Base-by-base conservation (phyloP, 1,140 invertebrate species). In the Aphidius ervi region DNA sequence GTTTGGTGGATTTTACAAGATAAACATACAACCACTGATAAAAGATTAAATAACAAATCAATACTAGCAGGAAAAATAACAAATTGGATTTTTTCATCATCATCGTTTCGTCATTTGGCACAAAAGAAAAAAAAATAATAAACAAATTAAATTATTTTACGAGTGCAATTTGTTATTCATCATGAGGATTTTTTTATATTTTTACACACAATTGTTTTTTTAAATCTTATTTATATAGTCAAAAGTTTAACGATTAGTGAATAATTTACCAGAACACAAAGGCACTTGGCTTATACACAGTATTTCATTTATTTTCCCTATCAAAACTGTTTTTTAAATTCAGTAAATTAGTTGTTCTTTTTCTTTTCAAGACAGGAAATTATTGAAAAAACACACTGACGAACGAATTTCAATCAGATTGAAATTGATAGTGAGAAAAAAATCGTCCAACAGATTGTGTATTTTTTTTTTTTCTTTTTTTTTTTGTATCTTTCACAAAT, bases 221-320 rank as follows among this genome's bases (percentile, higher is more conserved):
- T 41, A 16, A 58, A 39, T 20, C 41, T 50, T 46, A 42, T 58
- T 59, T 62, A 64, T 37, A 69, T 78, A 75, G 75, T 74, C 74
- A 76, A 74, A 76, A 74, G 52, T 54, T 79, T 74, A 78, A 79
- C 74, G 75, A 75, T 77, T 79, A 77, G 74, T 78, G 52, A 54
- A 40, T 54, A 54, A 58, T 42, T 50, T 75, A 76, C 73, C 74
- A 76, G 77, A 76, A 78, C 75, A 75, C 73, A 79, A 16, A 79
- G 77, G 77, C 77, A 79, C 77, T 79, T 79, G 74, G 73, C 76
- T 78, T 79, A 78, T 71, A 75, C 68, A 73, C 77, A 73, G 69
- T 75, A 71, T 46, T 65, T 65, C 42, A 55, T 63, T 66, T 59
- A 62, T 60, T 66, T 60, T 60, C 53, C 43, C 9, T 45, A 23